Percentiles rank a stretch among this genome's conserved stretches.
Evolutionary conservation across 2,797 vertebrate species (phyloP).

Genomic region (Ceryle rudis): DNA sequence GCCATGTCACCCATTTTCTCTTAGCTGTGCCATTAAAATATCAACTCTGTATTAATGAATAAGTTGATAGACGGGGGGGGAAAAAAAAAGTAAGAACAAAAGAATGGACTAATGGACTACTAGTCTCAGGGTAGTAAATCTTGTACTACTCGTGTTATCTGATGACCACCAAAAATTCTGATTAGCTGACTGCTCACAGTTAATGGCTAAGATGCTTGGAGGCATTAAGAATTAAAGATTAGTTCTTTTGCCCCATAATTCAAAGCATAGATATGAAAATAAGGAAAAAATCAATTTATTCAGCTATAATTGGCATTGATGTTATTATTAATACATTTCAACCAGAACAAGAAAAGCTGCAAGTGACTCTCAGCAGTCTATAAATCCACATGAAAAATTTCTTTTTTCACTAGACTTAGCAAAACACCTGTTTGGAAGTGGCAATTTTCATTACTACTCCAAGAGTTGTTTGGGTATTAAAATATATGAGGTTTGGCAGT

Average conservation of each 20-base stretch:
- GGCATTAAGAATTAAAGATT: neutral
- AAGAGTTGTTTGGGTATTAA: slow-evolving; percentile 43
- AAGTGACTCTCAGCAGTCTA: slow-evolving; percentile 1
- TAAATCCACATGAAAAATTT: slow-evolving; percentile 47
- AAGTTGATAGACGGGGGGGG: no score
- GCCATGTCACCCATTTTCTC: neutral
- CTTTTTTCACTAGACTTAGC: slow-evolving; percentile 38
- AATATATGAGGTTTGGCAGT: slow-evolving; percentile 42
- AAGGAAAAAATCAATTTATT: slow-evolving; percentile 13
- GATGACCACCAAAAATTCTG: neutral
- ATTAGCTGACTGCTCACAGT: neutral
- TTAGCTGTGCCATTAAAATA: neutral
- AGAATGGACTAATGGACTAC: neutral
- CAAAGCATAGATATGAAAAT: neutral
- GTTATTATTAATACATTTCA: slow-evolving; percentile 49
- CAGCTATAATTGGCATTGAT: neutral
- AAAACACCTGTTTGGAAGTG: slow-evolving; percentile 46
- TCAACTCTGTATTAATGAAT: neutral
- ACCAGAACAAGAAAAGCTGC: neutral
- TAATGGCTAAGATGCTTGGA: neutral
- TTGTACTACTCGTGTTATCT: neutral
- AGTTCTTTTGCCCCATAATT: slow-evolving; percentile 2
- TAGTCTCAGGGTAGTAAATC: neutral
- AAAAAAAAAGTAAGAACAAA: neutral
- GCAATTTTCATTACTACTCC: slow-evolving; percentile 57